phyloP scores from a whole-genome alignment of 2,113 vertebrate genomes.

The Australoheros scitulus region DNA sequence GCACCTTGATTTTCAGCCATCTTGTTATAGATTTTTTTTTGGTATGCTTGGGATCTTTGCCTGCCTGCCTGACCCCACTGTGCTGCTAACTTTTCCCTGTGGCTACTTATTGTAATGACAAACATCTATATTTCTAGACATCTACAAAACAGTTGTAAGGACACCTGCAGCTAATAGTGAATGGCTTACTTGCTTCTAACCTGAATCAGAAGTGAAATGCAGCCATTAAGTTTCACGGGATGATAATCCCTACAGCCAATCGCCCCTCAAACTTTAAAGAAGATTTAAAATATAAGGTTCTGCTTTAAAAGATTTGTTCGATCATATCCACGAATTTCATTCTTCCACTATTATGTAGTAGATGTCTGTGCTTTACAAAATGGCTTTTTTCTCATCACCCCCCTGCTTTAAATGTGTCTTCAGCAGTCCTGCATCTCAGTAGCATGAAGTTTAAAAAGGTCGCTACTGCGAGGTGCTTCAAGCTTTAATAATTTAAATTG shows the following conservation, averaged over 20 bases:
- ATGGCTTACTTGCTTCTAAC: background rate
- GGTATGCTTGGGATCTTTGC: too few relatives aligned
- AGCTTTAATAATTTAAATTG: constrained; percentile 54
- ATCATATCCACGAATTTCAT: background rate
- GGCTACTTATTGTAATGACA: background rate
- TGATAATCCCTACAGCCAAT: background rate
- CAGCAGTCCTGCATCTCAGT: constrained; percentile 32
- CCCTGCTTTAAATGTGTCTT: constrained; percentile 30
- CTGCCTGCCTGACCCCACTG: too few relatives aligned
- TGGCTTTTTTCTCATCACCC: constrained; percentile 16
- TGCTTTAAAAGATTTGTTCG: constrained; percentile 22
- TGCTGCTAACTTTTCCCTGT: background rate
- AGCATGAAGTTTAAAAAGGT: constrained; percentile 25
- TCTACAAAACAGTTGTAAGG: background rate
- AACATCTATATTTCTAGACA: background rate
- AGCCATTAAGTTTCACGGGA: background rate
- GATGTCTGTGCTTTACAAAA: constrained; percentile 8
- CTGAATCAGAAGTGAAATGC: background rate
- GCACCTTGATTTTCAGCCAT: too few relatives aligned
- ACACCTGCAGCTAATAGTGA: background rate
- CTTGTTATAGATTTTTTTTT: too few relatives aligned
- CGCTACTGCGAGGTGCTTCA: constrained; percentile 7
- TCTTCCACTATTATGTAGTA: background rate
- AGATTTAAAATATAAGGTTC: background rate
- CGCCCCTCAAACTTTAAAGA: background rate